Conservation (phyloP, 2,888 invertebrate genomes). For the Dermolepida albohirtum region DNA sequence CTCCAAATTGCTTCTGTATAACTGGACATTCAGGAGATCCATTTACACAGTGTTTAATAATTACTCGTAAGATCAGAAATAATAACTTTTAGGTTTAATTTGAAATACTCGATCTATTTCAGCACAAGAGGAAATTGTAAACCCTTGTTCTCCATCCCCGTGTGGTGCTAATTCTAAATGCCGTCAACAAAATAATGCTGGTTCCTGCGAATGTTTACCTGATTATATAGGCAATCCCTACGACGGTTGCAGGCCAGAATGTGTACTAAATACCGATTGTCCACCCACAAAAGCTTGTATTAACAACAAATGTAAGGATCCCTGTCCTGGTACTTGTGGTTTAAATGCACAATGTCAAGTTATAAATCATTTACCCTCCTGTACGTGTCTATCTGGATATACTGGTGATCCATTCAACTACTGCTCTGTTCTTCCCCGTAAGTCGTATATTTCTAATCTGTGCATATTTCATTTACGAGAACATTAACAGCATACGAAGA, state of each 20-base stretch:
- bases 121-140: slow-evolving; percentile 64
- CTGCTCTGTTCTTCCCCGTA: slow-evolving; percentile 69
- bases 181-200: slow-evolving; percentile 70
- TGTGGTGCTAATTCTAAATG: slow-evolving; percentile 76
- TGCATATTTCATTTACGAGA: neutral
- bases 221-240: slow-evolving; percentile 80
- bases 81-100: neutral
- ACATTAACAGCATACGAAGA: slow-evolving; percentile 30
- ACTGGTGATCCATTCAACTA: slow-evolving; percentile 76
- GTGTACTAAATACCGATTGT: slow-evolving; percentile 76
- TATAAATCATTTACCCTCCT: slow-evolving; percentile 76
- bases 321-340: slow-evolving; percentile 79
- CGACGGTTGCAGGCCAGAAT: slow-evolving; percentile 79
- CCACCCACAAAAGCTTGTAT: slow-evolving; percentile 76
- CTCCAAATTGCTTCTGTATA: slow-evolving; percentile 77
- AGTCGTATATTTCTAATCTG: slow-evolving; percentile 54
- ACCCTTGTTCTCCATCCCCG: slow-evolving; percentile 73
- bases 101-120: slow-evolving; percentile 47
- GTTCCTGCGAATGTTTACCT: slow-evolving; percentile 74
- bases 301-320: slow-evolving; percentile 77
- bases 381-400: slow-evolving; percentile 72
- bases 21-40: slow-evolving; percentile 81
- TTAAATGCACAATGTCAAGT: slow-evolving; percentile 76
- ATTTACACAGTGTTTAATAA: slow-evolving; percentile 73
- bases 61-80: slow-evolving; percentile 50